Percentiles rank a stretch among this genome's conserved stretches.
These are phyloP conservation scores for Gambusia affinis DNA, from an alignment of 2,113 vertebrate genomes.

Conservation along the genomic window DNA sequence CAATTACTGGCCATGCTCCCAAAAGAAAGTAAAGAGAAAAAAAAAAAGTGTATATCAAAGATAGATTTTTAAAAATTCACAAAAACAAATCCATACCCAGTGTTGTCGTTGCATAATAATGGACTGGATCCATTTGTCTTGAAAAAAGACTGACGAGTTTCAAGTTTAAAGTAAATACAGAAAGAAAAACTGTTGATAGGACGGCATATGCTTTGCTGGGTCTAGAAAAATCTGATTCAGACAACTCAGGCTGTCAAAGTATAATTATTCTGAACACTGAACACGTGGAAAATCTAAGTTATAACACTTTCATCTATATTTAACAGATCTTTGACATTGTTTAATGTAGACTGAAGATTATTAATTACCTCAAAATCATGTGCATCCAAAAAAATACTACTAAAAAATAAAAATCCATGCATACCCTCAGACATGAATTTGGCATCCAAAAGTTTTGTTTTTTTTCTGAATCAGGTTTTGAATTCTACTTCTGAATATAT, in stretches of 20 bases:
- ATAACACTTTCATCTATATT: no score
- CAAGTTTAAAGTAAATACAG: background rate
- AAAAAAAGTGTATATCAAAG: background rate
- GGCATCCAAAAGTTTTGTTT: no score
- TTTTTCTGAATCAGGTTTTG: no score
- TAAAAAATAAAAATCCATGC: no score
- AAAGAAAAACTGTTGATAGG: background rate
- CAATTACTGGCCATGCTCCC: background rate
- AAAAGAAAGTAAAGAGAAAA: background rate
- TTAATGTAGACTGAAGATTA: no score
- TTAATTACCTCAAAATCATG: no score
- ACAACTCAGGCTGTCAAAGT: background rate
- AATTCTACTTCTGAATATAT: background rate
- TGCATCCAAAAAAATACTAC: no score
- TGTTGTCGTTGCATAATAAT: background rate
- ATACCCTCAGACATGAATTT: no score
- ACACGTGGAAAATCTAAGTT: no score
- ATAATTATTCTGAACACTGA: background rate
- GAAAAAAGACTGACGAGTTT: background rate
- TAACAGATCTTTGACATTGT: no score
- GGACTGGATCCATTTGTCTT: background rate
- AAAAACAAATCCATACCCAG: background rate
- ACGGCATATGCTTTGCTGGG: no score
- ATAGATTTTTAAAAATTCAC: background rate
- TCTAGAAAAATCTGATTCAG: no score